These are phyloP conservation scores for Callospermophilus lateralis DNA, from an alignment of 2,113 vertebrate genomes.

Conservation along the genomic window DNA sequence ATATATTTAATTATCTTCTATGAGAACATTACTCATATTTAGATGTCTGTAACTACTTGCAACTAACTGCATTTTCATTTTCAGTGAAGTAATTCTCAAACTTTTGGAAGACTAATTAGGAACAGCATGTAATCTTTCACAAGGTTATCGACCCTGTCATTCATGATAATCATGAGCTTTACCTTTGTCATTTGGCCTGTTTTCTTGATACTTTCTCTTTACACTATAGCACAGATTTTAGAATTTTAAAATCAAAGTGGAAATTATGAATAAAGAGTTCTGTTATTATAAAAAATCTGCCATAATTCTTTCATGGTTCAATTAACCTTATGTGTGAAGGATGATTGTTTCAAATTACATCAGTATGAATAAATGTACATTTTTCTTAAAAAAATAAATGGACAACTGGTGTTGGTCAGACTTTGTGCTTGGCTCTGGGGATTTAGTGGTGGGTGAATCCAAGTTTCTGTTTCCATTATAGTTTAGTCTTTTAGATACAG, in stretches of 20 bases:
- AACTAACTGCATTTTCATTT: slow-evolving; percentile 51
- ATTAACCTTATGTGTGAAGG: background rate
- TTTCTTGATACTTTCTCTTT: background rate
- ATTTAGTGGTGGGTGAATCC: background rate
- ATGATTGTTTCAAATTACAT: background rate
- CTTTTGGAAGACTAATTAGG: slow-evolving; percentile 47
- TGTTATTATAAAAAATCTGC: background rate
- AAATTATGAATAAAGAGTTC: slow-evolving; percentile 23
- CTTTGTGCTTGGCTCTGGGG: background rate
- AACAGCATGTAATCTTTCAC: background rate
- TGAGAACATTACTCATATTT: background rate
- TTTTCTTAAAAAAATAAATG: background rate
- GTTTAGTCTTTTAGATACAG: background rate
- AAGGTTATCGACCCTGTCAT: background rate
- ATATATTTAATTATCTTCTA: slow-evolving; percentile 42
- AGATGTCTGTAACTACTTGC: slow-evolving; percentile 35
- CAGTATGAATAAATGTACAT: background rate
- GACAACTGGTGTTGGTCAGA: background rate
- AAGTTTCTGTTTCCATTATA: background rate
- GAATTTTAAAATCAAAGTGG: slow-evolving; percentile 50
- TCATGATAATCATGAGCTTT: background rate
- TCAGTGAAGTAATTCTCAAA: slow-evolving; percentile 10
- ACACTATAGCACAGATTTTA: background rate
- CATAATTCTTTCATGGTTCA: slow-evolving; percentile 41
- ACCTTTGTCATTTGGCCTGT: background rate